These are phyloP conservation scores for Sander lucioperca DNA, from an alignment of 2,113 vertebrate species.

Conservation along the genomic window DNA sequence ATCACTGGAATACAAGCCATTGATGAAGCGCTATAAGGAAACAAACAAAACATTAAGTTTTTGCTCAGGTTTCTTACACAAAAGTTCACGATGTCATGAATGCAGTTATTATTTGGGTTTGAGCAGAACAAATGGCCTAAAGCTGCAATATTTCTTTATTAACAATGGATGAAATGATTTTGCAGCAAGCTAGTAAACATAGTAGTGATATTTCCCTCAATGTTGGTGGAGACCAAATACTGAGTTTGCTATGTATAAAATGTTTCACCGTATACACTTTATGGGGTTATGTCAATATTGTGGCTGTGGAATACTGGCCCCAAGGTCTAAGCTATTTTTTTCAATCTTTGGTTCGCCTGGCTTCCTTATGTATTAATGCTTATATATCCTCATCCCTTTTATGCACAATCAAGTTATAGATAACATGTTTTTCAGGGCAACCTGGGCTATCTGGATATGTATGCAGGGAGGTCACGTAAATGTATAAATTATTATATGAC, in stretches of 20 bases:
- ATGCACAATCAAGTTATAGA: too few relatives aligned
- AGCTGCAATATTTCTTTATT: background rate
- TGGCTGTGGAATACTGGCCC: too few relatives aligned
- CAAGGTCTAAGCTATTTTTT: too few relatives aligned
- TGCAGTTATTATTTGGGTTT: background rate
- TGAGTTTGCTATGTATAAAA: background rate
- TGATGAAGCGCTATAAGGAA: constrained; percentile 58
- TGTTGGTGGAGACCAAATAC: background rate
- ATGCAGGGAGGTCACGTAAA: too few relatives aligned
- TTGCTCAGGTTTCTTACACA: background rate
- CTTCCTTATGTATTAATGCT: too few relatives aligned
- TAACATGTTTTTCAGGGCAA: too few relatives aligned
- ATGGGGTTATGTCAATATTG: background rate
- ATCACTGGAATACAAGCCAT: constrained; percentile 44
- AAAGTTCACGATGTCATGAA: background rate
- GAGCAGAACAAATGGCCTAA: background rate
- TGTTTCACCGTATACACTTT: background rate
- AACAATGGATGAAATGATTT: background rate
- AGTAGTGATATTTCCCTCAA: background rate
- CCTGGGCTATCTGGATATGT: too few relatives aligned
- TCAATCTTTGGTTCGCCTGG: too few relatives aligned
- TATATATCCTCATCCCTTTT: too few relatives aligned
- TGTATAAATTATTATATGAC: too few relatives aligned
- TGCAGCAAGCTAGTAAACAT: background rate
- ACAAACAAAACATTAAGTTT: background rate